Base-by-base conservation (phyloP, 2,113 vertebrate species). In the Crotalus horridus region DNA sequence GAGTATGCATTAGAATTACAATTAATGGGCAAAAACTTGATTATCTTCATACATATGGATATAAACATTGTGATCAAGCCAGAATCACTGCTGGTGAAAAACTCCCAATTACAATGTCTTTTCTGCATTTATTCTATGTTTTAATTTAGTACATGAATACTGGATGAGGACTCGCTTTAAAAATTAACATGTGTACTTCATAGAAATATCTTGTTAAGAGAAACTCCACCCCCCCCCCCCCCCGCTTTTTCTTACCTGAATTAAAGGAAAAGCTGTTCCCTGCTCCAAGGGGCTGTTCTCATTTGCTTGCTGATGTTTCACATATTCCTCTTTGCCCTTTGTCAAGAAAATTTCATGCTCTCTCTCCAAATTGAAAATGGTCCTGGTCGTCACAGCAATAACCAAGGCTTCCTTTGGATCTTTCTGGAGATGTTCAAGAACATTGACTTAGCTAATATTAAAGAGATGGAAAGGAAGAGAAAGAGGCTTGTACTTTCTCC, bases 341-440 rank as follows among this genome's bases (percentile, higher is more conserved):
- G 96, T 94, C 94, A 97, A 92, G 92, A 96, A 96, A 0, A 97
- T 94, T 15, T 94, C 92, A 23, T 96, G 96, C 3, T 94, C 97
- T 13, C 95, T 90, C 86, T 96, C 97, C 94, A 97, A 74, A 93
- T 94, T 95, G 92, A 98, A 98, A 94, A 97, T 97, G 3, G 97
- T 97, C 26, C 95, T 95, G 58, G 96, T 96, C 0, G 98, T 97
- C 59, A 98, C 97, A 0, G 98, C 98, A 21, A 98, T 96, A n/a
- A 98, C 96, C 89, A 98, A 61, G 0, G 98, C 97, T 0, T 55
- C 88, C 2, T 93, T 95, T 55, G 96, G 92, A 59, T 98, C 97
- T 92, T 97, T 98, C 98, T 98, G 90, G 53, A 88, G 1, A 87
- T 58, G 89, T 90, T 15, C 92, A 51, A 85, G 46, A 85, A 53